Percentiles rank a stretch among this genome's conserved stretches.
Conservation (phyloP, 2,113 vertebrate species). For the Tenrec ecaudatus region DNA sequence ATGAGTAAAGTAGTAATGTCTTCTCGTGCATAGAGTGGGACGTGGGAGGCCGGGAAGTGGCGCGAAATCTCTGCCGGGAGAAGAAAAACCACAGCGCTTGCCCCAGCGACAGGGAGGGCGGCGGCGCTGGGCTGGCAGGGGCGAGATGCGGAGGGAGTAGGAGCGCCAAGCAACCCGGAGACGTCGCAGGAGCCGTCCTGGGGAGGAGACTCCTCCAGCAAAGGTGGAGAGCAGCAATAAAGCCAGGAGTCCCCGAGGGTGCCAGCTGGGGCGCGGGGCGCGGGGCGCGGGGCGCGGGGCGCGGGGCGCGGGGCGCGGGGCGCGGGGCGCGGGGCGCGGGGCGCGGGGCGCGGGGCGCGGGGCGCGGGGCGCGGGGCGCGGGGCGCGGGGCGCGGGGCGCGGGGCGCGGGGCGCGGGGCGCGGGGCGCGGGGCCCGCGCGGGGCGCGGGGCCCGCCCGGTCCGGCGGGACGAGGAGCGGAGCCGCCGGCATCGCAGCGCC, state of each 20-base stretch:
- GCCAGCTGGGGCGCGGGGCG: background rate
- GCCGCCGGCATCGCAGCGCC: slow-evolving; percentile 38
- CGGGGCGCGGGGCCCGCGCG: too few relatives aligned
- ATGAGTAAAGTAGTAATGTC: background rate
- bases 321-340: too few relatives aligned
- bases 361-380: too few relatives aligned
- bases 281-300: too few relatives aligned
- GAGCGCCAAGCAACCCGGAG: fast-evolving
- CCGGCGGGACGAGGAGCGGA: fast-evolving
- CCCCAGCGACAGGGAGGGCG: background rate
- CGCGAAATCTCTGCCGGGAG: background rate
- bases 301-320: too few relatives aligned
- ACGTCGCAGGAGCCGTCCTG: background rate
- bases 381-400: too few relatives aligned
- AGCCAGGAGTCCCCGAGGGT: too few relatives aligned
- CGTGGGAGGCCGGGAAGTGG: background rate
- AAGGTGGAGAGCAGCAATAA: background rate
- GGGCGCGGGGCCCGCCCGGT: background rate
- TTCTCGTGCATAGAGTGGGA: background rate
- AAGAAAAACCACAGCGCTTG: background rate
- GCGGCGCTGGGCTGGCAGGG: too few relatives aligned
- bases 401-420: too few relatives aligned
- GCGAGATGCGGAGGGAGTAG: background rate
- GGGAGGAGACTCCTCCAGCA: background rate
- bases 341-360: too few relatives aligned